Conservation (phyloP, 2,888 invertebrate genomes). For the Sminthurinus aureus region DNA sequence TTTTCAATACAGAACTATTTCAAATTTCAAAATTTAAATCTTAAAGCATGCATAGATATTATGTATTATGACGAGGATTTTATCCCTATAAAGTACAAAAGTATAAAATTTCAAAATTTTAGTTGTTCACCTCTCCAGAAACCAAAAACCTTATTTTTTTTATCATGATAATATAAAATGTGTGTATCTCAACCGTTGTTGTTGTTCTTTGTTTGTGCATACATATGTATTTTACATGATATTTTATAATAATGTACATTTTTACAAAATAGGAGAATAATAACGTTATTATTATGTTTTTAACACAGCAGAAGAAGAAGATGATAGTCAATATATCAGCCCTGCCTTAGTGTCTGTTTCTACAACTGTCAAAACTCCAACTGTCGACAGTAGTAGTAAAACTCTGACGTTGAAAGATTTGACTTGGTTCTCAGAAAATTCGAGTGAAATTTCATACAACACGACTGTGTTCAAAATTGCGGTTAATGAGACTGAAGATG, state of each 20-base stretch:
- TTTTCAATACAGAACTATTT: no score
- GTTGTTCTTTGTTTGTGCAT: not conserved
- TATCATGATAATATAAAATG: no score
- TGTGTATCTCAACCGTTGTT: no score
- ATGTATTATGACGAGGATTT: no score
- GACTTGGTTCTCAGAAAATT: slow-evolving; percentile 32
- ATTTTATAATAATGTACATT: no score
- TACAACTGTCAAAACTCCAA: slow-evolving; percentile 1
- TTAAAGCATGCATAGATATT: no score
- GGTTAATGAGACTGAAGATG: slow-evolving; percentile 31
- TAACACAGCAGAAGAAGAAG: not conserved
- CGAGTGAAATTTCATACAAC: slow-evolving; percentile 39
- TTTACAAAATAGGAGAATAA: not conserved
- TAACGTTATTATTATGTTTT: not conserved
- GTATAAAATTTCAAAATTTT: no score
- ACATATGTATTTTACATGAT: no score
- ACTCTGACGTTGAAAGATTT: slow-evolving; percentile 37
- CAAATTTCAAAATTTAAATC: no score
- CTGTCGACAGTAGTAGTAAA: not conserved
- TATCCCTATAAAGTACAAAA: no score
- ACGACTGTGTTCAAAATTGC: slow-evolving; percentile 41
- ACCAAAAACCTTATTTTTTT: no score
- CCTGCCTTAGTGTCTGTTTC: not conserved
- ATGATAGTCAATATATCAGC: not conserved
- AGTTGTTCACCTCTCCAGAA: no score